Base-by-base conservation (phyloP, 2,888 invertebrate species). In the Zygaena filipendulae region DNA sequence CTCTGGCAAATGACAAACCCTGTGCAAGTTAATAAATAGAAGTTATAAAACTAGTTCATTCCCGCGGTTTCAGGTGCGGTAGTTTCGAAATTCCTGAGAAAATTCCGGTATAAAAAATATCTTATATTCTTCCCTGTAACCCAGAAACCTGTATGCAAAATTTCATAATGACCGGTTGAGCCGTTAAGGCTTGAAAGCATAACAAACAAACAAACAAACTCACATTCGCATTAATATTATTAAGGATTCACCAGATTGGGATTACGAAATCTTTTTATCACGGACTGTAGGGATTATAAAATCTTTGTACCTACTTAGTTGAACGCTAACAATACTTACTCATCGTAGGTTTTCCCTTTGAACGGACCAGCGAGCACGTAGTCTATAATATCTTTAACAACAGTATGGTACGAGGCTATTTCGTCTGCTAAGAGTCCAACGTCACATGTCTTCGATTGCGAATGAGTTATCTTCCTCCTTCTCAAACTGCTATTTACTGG, bases 331-430 rank as follows among this genome's bases (percentile, higher is more conserved):
- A 49, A 45, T 56, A 68, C 68, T 68, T 35, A 77, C 80, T 77
- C 82, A 11, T 77, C 47, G 56, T 83, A 87, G 0, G 84, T 84
- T 46, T 66, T 71, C 29, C 83, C 82, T 59, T 82, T 82, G 42
- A 81, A 84, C 1, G 68, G 59, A 2, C 85, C 86, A 24, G 58
- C 45, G 1, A 71, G 43, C 3, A 77, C 61, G 26, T 71, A 72
- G 25, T 82, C 59, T 25, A 85, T 58, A 43, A 87, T 85, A 42
- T 55, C 54, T 29, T 69, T 49, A 1, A 84, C 83, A 6, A 72
- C 53, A 2, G 61, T 49, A 21, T 77, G 59, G 48, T 87, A 86
- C 10, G 82, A 71, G 13, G 72, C 69, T 37, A 90, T 88, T 69
- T 89, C 88, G 2, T 71, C 46, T 1, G 52, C 53, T 23, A 70